Evolutionary conservation across 2,797 vertebrate species (phyloP), one percentile per base, ranked within the genome.

Genomic region (Alauda arvensis): DNA sequence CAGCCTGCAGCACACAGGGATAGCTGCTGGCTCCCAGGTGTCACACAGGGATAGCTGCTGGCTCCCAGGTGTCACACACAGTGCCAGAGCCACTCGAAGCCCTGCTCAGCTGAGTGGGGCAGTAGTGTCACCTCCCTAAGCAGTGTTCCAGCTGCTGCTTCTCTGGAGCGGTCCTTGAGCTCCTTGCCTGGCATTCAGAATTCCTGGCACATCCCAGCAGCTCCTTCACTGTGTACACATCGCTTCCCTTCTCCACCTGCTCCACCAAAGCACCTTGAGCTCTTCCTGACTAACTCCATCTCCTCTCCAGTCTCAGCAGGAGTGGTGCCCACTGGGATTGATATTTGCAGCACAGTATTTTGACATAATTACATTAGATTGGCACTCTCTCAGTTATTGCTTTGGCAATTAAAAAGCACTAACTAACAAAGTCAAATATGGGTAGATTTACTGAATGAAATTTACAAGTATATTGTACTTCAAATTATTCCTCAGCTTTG

Each of bases 1-100:
- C 45, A 62, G 37, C 53, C 45, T 19, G n/a, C 14, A 49, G 57
- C 49, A 49, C 12, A 19, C 14, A 45, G 37, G 23, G 21, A 2
- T 3, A 8, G 8, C 45, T 68, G 42, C 49, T 55, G 67, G 10
- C 16, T 66, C 70, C 37, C 18, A 5, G n/a, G 24, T 10, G 11
- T 12, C 7, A 3, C 59, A 12, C 20, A 42, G 59, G 25, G 28
- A 4, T 10, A 3, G 5, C 25, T 29, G 33, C 45, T 68, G 65
- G 48, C 42, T 19, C 42, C 42, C 42, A 43, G 42, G 42, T 8
- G 42, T 43, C 8, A 18, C 42, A 19, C 40, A 1, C 18, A 16
- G 37, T 5, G 8, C 49, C 55, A 59, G 45, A 21, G 12, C 8
- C 14, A 1, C 37, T 29, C 0, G 0, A 8, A 59, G 59, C 29